A percentile compares a stretch with the other conserved stretches of the same genome.
Evolutionary conservation across 2,797 vertebrate genomes (phyloP).

Genomic region (Psittacula echo): DNA sequence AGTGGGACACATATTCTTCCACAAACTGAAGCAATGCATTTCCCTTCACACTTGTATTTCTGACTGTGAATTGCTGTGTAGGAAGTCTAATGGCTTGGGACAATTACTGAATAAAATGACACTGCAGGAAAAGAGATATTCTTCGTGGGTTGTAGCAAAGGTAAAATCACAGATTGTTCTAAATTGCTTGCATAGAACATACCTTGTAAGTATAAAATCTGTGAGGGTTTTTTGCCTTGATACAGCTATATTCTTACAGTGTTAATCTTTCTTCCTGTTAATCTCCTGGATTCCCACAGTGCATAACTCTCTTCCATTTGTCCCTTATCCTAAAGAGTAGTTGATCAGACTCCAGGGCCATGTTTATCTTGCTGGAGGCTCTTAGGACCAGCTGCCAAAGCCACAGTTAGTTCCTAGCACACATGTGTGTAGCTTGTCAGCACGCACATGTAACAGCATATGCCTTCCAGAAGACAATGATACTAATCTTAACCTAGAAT

Average conservation of each 20-base stretch:
- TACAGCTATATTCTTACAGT: neutral
- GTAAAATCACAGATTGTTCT: constrained; percentile 36
- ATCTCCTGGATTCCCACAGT: neutral
- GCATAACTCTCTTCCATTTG: neutral
- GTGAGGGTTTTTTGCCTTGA: neutral
- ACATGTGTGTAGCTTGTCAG: neutral
- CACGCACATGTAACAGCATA: neutral
- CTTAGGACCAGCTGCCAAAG: constrained; percentile 45
- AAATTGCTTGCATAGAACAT: neutral
- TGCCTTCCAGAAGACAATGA: constrained; percentile 38
- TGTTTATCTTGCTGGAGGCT: constrained; percentile 50
- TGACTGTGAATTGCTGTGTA: constrained; percentile 33
- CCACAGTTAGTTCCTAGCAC: neutral
- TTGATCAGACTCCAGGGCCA: constrained; percentile 1
- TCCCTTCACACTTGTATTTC: neutral
- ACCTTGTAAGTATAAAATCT: neutral
- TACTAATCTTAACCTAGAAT: constrained; percentile 24
- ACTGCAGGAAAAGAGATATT: neutral
- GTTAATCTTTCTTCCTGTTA: neutral
- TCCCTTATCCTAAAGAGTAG: neutral
- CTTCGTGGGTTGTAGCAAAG: neutral
- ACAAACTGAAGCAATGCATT: neutral
- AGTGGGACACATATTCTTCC: neutral
- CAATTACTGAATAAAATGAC: constrained; percentile 18
- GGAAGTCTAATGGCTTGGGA: constrained; percentile 29